Percentiles rank a stretch among this genome's conserved stretches.
phyloP scores from a whole-genome alignment of 2,797 vertebrate genomes.

The Alfaro cultratus region DNA sequence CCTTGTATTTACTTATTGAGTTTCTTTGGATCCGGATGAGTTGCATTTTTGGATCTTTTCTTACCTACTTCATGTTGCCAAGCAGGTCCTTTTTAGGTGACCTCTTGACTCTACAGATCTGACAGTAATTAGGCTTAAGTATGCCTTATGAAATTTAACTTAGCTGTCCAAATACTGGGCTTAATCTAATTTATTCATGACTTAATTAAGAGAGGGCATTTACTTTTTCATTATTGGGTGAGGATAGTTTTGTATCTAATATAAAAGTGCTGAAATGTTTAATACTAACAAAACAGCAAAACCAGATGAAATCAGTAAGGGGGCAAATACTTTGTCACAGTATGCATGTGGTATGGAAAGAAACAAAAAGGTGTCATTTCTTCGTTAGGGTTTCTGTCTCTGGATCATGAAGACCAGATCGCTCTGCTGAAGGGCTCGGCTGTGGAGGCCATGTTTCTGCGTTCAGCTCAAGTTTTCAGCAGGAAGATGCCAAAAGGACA shows the following conservation, averaged over 20 bases:
- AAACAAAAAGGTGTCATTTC: not conserved
- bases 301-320: not conserved
- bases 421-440: slow-evolving; percentile 97
- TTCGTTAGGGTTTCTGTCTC: slow-evolving; percentile 89
- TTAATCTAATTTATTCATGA: not conserved
- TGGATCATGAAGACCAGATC: slow-evolving; percentile 98
- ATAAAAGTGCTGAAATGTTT: not conserved
- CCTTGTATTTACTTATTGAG: not conserved
- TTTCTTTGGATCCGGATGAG: not conserved
- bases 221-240: not conserved
- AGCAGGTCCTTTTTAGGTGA: not conserved
- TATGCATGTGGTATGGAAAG: not conserved
- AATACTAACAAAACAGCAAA: not conserved
- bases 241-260: not conserved
- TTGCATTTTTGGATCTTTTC: not conserved
- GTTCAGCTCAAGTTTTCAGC: slow-evolving; percentile 94
- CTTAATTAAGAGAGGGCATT: not conserved
- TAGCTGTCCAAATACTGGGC: not conserved
- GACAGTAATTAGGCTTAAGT: not conserved
- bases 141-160: not conserved
- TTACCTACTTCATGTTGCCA: not conserved
- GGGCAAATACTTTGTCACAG: not conserved
- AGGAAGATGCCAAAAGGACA: slow-evolving; percentile 89
- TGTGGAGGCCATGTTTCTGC: slow-evolving; percentile 98
- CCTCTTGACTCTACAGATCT: not conserved